Percentiles rank a stretch among this genome's conserved stretches.
phyloP scores from a whole-genome alignment of 2,113 vertebrate species.

The Oenanthe melanoleuca region DNA sequence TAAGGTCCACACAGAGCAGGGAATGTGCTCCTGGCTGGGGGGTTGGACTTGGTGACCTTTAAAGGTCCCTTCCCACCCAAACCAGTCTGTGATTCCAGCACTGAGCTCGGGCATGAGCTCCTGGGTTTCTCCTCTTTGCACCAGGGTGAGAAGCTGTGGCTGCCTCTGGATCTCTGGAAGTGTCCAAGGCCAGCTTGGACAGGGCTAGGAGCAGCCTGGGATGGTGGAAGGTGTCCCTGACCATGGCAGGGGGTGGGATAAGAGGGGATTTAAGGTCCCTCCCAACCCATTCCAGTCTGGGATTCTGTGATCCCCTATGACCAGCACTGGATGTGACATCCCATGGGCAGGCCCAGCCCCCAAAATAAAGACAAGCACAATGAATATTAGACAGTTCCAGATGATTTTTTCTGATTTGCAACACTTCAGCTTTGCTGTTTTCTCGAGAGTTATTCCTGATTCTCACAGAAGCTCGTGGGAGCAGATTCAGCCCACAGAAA shows the following conservation, averaged over 20 bases:
- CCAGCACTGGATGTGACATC: not conserved
- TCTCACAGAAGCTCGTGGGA: constrained; percentile 22
- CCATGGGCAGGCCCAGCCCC: not conserved
- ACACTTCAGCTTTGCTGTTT: not conserved
- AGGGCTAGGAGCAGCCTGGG: not conserved
- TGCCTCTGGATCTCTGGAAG: not conserved
- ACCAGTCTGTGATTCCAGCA: not conserved
- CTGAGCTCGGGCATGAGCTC: not conserved
- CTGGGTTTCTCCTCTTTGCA: not conserved
- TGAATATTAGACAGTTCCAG: not conserved
- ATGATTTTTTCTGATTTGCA: not conserved
- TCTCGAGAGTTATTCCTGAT: not conserved
- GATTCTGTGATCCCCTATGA: not conserved
- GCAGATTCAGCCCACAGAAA: constrained; percentile 37
- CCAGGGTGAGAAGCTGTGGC: not conserved
- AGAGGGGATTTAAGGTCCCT: not conserved
- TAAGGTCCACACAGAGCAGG: not conserved
- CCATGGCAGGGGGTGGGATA: not conserved
- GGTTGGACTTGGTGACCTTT: not conserved
- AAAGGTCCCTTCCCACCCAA: not conserved
- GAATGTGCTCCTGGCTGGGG: not conserved
- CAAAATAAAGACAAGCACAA: not conserved
- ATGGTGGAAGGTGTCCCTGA: not conserved
- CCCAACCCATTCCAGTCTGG: not conserved
- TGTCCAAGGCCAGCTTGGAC: not conserved